Evolutionary conservation across 2,113 vertebrate species (phyloP), one percentile per base, ranked within the genome.

Genomic region (Tetraodon nigroviridis): DNA sequence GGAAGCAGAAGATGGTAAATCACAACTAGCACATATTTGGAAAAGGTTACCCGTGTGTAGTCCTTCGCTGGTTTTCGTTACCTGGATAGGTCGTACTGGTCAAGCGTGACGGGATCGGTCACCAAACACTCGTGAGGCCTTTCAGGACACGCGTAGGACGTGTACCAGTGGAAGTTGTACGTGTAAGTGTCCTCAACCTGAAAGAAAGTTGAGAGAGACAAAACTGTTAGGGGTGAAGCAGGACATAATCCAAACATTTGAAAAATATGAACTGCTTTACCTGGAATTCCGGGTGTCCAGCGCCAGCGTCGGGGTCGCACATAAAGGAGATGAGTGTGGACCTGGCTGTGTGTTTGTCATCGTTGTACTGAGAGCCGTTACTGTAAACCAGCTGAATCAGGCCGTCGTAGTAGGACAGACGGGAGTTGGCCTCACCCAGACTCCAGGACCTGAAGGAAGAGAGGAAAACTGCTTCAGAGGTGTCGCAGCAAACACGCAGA

Each of bases 151-250:
- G 93, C 95, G n/a, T 93, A 90, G 27, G 93, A 93, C 1, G 95
- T 98, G 48, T 98, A 95, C 95, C 95, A 98, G 56, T 84, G 93
- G 82, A 99, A 98, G 85, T 96, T 97, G 64, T 99, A 99, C 0
- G 94, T 94, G 51, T 90, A 91, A 0, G 86, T 87, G 67, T 96
- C 94, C 82, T 99, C 97, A 7, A 77, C 56, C 95, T 98, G 69
- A 8, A 66, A 21, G 52, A 37, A 37, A 11, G 32, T 37, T 46
- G 67, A 0, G 60, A 54, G 44, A 22, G 11, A 0, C 29, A 47
- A 1, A 59, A 2, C 14, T 20, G 6, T 46, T 37, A 37, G 8
- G 12, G 32, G 51, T 54, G 4, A 22, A 20, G 7, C 1, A 44
- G 20, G 42, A 55, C 10, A 14, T 37, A 37, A 19, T n/a, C 10